These are phyloP conservation scores for Calcarius lapponicus DNA, from an alignment of 2,797 vertebrate species.

Conservation along the genomic window DNA sequence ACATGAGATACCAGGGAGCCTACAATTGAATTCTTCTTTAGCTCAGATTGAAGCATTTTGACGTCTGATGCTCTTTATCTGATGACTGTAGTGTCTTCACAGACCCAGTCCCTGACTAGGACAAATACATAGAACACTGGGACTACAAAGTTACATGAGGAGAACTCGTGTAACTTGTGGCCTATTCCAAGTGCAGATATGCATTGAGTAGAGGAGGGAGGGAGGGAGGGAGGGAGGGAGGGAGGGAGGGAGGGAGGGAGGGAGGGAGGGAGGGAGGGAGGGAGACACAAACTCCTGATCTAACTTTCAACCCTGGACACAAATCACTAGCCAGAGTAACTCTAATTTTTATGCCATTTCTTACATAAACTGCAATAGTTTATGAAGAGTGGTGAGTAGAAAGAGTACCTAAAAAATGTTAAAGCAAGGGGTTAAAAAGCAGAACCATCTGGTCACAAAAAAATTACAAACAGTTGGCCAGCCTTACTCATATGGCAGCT, in stretches of 20 bases:
- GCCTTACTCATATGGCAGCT: background rate
- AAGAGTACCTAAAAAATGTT: background rate
- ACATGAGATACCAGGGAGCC: background rate
- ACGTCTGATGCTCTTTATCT: background rate
- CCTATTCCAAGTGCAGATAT: background rate
- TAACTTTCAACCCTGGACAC: background rate
- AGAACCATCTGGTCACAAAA: constrained; percentile 12
- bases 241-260: background rate
- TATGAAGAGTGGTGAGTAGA: background rate
- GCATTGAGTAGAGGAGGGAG: background rate
- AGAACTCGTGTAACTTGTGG: background rate
- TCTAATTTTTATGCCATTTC: background rate
- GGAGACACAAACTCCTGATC: background rate
- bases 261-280: background rate
- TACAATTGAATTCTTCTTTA: background rate
- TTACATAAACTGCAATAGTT: background rate
- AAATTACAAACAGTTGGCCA: background rate
- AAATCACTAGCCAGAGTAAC: background rate
- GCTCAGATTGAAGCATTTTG: background rate
- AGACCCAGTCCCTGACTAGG: background rate
- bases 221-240: background rate
- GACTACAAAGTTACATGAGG: background rate
- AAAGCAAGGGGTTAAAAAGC: constrained; percentile 8
- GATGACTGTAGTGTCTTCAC: background rate
- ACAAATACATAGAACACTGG: background rate